phyloP scores from a whole-genome alignment of 2,888 invertebrate species.

The Malachius bipustulatus region DNA sequence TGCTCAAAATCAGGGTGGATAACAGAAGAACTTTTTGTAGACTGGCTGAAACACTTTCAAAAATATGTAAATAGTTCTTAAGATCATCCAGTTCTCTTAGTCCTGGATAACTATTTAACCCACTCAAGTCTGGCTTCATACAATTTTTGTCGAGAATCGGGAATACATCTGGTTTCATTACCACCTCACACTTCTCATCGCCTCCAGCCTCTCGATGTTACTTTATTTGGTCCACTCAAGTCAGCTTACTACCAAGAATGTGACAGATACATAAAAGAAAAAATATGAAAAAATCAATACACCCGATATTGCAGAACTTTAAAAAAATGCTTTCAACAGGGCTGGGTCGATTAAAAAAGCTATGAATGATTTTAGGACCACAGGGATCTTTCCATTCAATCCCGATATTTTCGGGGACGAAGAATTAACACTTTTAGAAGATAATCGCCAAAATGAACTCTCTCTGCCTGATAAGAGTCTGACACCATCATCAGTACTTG shows the following conservation, averaged over 20 bases:
- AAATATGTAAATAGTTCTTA: too few relatives aligned
- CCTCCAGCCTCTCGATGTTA: not conserved
- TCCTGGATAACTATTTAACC: too few relatives aligned
- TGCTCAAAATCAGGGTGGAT: not conserved
- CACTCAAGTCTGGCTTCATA: slow-evolving; percentile 1
- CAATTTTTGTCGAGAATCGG: slow-evolving; percentile 7
- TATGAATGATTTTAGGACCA: not conserved
- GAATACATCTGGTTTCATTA: not conserved
- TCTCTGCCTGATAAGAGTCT: too few relatives aligned
- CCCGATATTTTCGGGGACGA: not conserved
- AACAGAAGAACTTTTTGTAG: too few relatives aligned
- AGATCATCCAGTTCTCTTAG: too few relatives aligned
- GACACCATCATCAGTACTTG: too few relatives aligned
- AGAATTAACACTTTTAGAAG: not conserved
- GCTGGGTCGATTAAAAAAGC: not conserved
- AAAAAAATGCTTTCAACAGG: not conserved
- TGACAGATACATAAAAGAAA: slow-evolving; percentile 8
- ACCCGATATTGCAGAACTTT: not conserved
- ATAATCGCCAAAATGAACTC: not conserved
- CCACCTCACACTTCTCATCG: not conserved
- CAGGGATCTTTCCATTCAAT: not conserved
- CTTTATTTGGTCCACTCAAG: not conserved
- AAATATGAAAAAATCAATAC: not conserved
- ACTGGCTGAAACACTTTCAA: too few relatives aligned
- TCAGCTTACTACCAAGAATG: slow-evolving; percentile 3